Evolutionary conservation across 2,113 vertebrate species (phyloP), one percentile per base, ranked within the genome.

Genomic region (Thomomys bottae): DNA sequence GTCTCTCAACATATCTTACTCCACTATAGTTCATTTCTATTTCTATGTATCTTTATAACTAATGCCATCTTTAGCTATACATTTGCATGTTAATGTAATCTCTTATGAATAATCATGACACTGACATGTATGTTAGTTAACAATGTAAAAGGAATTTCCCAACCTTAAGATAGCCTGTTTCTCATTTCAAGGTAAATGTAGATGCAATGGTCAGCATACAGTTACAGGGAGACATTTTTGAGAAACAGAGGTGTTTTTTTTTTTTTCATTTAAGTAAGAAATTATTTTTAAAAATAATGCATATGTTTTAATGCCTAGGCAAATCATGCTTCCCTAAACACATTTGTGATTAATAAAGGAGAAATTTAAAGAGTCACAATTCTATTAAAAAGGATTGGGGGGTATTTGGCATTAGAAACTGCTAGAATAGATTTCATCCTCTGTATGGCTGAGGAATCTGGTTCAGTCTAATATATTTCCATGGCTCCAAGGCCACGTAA

Each of bases 311-410:
- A 70, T 87, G 49, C 38, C 68, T 59, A 67, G 8, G 23, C 87
- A 28, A 45, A 76, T 80, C 24, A 91, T 71, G 23, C 59, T 6
- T 81, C 57, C 15, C 1, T 82, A 86, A 91, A 40, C 40, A 64
- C 32, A 30, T 91, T 94, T 79, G 61, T 86, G 82, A 76, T 76
- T 94, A 93, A 76, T 89, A 82, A 81, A 87, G 32, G 45, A 81
- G 45, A 84, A 94, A 94, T 92, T 57, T 42, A 32, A 87, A 90
- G 70, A 94, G 40, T 94, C 32, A 75, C 84, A n/a, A 82, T 82
- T 89, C 20, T 86, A 30, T 90, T 95, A 76, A 64, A 84, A 85
- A 95, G 61, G 54, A 81, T 3, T 3, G 24, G 77, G 6, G 0
- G 17, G 8, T 61, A 34, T 86, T 87, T 87, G 86, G 68, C 14